Base-by-base conservation (phyloP, 2,888 invertebrate genomes). In the Polydrusus tereticollis region DNA sequence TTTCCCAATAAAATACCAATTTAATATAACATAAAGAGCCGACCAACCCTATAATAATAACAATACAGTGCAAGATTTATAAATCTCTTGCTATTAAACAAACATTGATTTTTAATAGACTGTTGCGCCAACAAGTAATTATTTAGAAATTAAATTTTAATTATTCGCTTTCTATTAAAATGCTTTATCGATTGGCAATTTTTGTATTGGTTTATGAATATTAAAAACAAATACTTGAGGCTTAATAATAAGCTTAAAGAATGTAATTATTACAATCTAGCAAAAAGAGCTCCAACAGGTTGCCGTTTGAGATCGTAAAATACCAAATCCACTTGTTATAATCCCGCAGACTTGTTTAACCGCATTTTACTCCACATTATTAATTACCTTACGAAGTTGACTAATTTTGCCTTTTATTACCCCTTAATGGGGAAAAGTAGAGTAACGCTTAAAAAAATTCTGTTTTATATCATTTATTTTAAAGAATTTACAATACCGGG, bases 341-440 rank as follows among this genome's bases (percentile, higher is more conserved):
- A 75, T 75, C 75, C 73, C 70, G 72, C 74, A 33, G 67, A 74
- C 74, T 72, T 66, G 77, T 58, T 64, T 69, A 74, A 73, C 78
- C 73, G 62, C 71, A 71, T 71, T 71, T 71, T 70, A 58, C 50
- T 52, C 52, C 14, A 52, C 43, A 63, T 77, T 76, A 77, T 78
- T 78, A 77, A 78, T 77, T 73, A 74, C 69, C 41, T 60, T 21
- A 74, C 62, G 75, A 78, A 72, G 75, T 78, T 76, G 76, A 77
- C 70, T 77, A 76, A 77, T 78, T 78, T 62, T 18, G 41, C 73
- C 75, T 77, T 77, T 77, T 76, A 77, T 77, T 77, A 62, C 63
- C 62, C 59, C 67, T 67, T 69, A 69, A 69, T 69, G 73, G 72
- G 60, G 71, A 73, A 73, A 77, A 77, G 38, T 74, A 68, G 66